phyloP scores from a whole-genome alignment of 1,140 invertebrate species.

The Dryas iulia region DNA sequence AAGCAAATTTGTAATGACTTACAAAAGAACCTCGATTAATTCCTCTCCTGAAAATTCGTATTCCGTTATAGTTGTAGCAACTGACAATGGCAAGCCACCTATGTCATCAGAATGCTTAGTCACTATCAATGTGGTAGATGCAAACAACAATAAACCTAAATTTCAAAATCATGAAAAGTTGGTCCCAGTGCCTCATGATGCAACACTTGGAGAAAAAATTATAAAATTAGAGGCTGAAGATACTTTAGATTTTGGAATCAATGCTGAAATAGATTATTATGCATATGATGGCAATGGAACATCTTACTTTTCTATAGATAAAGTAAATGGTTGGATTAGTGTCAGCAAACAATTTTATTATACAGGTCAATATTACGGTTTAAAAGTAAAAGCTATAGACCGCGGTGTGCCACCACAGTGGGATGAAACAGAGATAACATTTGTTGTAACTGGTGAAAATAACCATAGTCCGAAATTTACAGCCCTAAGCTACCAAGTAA shows the following conservation, averaged over 20 bases:
- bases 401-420: conserved; percentile 91
- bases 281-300: conserved; percentile 89
- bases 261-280: conserved; percentile 92
- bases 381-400: conserved; percentile 89
- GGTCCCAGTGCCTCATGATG: conserved; percentile 90
- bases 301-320: conserved; percentile 88
- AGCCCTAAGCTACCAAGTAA: conserved; percentile 91
- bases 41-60: conserved; percentile 94
- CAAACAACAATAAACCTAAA: conserved; percentile 93
- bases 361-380: conserved; percentile 83
- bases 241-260: conserved; percentile 90
- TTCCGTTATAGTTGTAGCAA: conserved; percentile 91
- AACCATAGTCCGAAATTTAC: conserved; percentile 89
- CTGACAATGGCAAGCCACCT: conserved; percentile 95
- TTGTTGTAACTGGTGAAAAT: conserved; percentile 94
- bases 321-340: conserved; percentile 89
- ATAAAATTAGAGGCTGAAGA: conserved; percentile 89
- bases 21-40: conserved; percentile 88
- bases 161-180: conserved; percentile 89
- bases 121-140: conserved; percentile 93
- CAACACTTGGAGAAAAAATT: conserved; percentile 85
- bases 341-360: conserved; percentile 82
- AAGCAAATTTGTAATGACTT: conserved; percentile 90
- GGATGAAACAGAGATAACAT: conserved; percentile 86
- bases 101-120: conserved; percentile 92